A percentile compares a stretch with the other conserved stretches of the same genome.
Evolutionary conservation across 2,888 invertebrate species (phyloP).

Genomic region (Cerastis rubricosa): DNA sequence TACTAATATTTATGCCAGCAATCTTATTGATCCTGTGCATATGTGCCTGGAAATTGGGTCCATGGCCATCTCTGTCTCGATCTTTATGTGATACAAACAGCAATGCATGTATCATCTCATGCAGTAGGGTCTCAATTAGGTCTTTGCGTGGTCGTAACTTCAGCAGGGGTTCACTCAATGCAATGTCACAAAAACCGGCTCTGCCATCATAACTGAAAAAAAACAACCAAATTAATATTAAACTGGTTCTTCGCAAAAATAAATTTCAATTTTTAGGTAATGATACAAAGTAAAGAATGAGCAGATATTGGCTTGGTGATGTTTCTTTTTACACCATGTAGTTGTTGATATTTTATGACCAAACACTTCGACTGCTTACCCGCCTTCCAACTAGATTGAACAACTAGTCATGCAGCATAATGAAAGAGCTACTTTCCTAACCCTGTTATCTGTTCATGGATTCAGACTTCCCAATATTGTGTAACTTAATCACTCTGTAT

Average conservation of each 20-base stretch:
- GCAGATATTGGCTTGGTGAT: too few species aligned
- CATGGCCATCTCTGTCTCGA: constrained; percentile 98
- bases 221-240: background rate
- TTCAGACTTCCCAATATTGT: too few species aligned
- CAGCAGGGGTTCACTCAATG: constrained; percentile 97
- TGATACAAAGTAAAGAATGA: too few species aligned
- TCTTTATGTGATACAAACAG: constrained; percentile 97
- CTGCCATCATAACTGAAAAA: constrained; percentile 92
- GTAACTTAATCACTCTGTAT: too few species aligned
- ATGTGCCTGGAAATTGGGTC: constrained; percentile 97
- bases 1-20: constrained; percentile 96
- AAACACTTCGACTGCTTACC: too few species aligned
- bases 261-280: background rate
- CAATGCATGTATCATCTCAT: constrained; percentile 99
- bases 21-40: constrained; percentile 97
- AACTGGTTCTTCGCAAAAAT: too few species aligned
- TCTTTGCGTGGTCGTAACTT: constrained; percentile 98
- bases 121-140: constrained; percentile 98
- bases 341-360: too few species aligned
- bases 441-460: too few species aligned
- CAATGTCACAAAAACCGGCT: constrained; percentile 94
- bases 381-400: too few species aligned
- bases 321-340: too few species aligned
- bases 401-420: too few species aligned
- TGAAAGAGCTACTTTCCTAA: too few species aligned